Base-by-base conservation (phyloP, 2,888 invertebrate species). In the Dynastes tityus region DNA sequence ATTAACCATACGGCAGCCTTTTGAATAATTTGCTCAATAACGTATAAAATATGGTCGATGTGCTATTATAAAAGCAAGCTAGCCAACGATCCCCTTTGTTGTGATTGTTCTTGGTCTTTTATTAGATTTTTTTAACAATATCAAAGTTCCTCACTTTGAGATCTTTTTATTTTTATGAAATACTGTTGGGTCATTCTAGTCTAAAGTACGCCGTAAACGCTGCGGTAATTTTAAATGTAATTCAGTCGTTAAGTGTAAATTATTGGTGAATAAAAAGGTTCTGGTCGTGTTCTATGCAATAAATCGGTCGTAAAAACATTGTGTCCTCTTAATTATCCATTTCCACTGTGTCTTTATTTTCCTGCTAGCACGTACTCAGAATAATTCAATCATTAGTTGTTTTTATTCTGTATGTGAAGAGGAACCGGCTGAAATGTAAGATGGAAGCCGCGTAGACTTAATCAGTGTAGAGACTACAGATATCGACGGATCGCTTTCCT, bases 211-310 rank as follows among this genome's bases (percentile, higher is more conserved):
- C 58, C 16, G 40, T 73, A 58, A 73, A 73, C 37, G 73, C 45
- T 58, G 73, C 40, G 58, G 45, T 73, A 58, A 37, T 73, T 73
- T 40, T 73, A 58, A 73, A 73, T 58, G 73, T 73, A 58, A 58
- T 73, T 58, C 58, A 73, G 40, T 73, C 58, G 73, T 73, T 55
- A 58, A 73, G 58, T 73, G 37, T 73, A 58, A 73, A 58, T 73
- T 73, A 73, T 58, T 58, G 40, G 73, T 73, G 73, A 73, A 58
- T 73, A 58, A 73, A 71, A 58, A 40, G 22, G 58, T 9, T 22
- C 40, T 22, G 40, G 22, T 70, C 40, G 22, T 58, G 73, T 32
- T 51, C 40, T 27, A 2, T 73, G 58, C 55, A 16, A 58, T 58
- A 58, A 73, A 73, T 58, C 40, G 73, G 29, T 73, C 73, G 73